Evolutionary conservation across 2,888 invertebrate species (phyloP).

Genomic region (Rhodophaea formosa): DNA sequence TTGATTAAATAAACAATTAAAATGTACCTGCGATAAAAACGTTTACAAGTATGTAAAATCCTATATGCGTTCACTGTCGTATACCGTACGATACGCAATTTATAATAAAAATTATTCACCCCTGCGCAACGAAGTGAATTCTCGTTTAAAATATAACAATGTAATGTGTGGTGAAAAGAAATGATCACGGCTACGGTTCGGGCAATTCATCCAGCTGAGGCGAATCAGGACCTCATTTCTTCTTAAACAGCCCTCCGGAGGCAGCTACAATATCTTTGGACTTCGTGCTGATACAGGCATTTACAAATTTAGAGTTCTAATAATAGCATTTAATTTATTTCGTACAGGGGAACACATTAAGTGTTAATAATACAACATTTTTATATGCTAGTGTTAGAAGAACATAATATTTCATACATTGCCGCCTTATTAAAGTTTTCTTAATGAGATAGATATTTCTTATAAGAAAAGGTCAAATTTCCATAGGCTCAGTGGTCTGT

Average conservation of each 20-base stretch:
- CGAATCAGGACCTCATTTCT: conserved; percentile 20
- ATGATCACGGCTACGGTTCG: conserved; percentile 7
- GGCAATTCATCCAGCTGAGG: conserved; percentile 9
- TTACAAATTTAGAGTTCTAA: not conserved
- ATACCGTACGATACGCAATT: not conserved
- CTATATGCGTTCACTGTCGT: not conserved
- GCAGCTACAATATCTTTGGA: not conserved
- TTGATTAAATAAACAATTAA: too few species aligned
- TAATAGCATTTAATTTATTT: too few species aligned
- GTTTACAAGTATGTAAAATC: not conserved
- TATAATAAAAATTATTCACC: conserved; percentile 4
- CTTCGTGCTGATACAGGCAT: not conserved
- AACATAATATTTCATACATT: too few species aligned
- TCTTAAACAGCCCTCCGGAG: conserved; percentile 16
- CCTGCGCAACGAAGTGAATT: not conserved
- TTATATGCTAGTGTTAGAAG: too few species aligned
- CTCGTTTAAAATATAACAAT: conserved; percentile 9
- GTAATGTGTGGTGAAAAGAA: conserved; percentile 16
- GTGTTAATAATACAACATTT: not conserved
- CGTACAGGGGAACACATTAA: not conserved
- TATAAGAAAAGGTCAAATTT: too few species aligned
- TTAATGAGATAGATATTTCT: too few species aligned
- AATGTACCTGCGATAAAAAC: not conserved
- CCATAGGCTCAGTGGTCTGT: too few species aligned
- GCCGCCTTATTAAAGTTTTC: too few species aligned